A percentile compares a stretch with the other conserved stretches of the same genome.
phyloP scores from a whole-genome alignment of 2,888 invertebrate genomes.

The Cryptocheilus praepositus region DNA sequence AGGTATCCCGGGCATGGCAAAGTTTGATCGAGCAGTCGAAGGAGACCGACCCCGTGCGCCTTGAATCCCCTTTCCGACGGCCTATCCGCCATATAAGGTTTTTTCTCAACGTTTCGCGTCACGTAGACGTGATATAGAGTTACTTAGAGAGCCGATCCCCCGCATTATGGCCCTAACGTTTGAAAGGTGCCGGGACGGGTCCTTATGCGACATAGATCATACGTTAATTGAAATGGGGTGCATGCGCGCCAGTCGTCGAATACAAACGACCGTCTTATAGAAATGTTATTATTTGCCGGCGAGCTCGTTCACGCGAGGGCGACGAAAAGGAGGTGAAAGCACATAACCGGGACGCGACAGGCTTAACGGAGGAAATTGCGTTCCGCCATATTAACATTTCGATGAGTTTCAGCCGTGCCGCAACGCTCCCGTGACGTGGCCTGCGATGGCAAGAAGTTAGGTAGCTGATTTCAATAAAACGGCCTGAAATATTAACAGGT shows the following conservation, averaged over 20 bases:
- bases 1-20: constrained; percentile 6
- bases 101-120: constrained; percentile 64
- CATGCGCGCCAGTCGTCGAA: constrained; percentile 69
- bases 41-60: constrained; percentile 21
- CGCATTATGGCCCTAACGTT: constrained; percentile 67
- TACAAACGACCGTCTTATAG: constrained; percentile 75
- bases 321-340: constrained; percentile 33
- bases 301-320: constrained; percentile 32
- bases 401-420: constrained; percentile 33
- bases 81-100: constrained; percentile 40
- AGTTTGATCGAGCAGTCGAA: constrained; percentile 38
- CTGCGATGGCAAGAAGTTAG: too few relatives aligned
- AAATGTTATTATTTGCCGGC: constrained; percentile 73
- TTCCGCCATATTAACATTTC: constrained; percentile 60
- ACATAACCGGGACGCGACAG: constrained; percentile 37
- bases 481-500: too few relatives aligned
- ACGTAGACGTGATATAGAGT: constrained; percentile 75
- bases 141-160: constrained; percentile 72
- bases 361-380: constrained; percentile 67
- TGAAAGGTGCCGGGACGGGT: constrained; percentile 66
- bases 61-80: constrained; percentile 18
- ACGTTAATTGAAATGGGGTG: constrained; percentile 75
- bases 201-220: constrained; percentile 74
- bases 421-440: too few relatives aligned
- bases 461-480: too few relatives aligned